Evolutionary conservation across 1,140 invertebrate genomes (phyloP).

Genomic region (Gryon sp.): DNA sequence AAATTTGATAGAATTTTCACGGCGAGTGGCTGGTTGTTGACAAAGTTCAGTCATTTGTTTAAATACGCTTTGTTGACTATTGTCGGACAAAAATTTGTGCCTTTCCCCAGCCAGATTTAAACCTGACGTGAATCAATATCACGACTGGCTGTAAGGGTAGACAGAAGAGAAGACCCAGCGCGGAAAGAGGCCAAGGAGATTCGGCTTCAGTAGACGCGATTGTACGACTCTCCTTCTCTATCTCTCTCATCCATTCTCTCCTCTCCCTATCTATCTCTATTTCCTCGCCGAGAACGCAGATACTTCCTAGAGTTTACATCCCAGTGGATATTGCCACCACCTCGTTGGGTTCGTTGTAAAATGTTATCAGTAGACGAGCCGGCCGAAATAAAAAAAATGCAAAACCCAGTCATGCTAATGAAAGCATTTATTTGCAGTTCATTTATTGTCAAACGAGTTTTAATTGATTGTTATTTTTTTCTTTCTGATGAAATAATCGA

Average conservation of each 20-base stretch:
- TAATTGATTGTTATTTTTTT: conserved; percentile 24
- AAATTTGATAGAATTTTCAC: too few species aligned
- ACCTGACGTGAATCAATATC: conserved; percentile 58
- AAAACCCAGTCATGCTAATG: conserved; percentile 21
- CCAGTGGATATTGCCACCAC: conserved; percentile 10
- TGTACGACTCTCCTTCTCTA: too few species aligned
- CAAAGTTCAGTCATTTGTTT: conserved; percentile 32
- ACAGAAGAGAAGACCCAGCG: conserved; percentile 37
- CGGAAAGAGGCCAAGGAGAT: conserved; percentile 71
- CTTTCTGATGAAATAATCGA: not conserved
- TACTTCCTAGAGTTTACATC: conserved; percentile 14
- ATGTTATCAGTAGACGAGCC: conserved; percentile 1
- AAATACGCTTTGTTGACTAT: conserved; percentile 32
- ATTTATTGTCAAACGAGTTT: conserved; percentile 5
- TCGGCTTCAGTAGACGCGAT: conserved; percentile 55
- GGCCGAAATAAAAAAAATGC: not conserved
- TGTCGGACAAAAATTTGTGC: conserved; percentile 25
- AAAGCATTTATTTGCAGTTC: conserved; percentile 11
- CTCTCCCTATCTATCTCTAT: conserved; percentile 36
- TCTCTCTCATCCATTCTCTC: too few species aligned
- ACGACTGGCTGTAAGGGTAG: conserved; percentile 35
- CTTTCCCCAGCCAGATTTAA: conserved; percentile 41
- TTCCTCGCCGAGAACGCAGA: conserved; percentile 5
- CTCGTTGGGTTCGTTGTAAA: conserved; percentile 6
- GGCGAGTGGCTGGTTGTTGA: conserved; percentile 10